phyloP scores from a whole-genome alignment of 2,888 invertebrate genomes.

The Rhingia campestris region DNA sequence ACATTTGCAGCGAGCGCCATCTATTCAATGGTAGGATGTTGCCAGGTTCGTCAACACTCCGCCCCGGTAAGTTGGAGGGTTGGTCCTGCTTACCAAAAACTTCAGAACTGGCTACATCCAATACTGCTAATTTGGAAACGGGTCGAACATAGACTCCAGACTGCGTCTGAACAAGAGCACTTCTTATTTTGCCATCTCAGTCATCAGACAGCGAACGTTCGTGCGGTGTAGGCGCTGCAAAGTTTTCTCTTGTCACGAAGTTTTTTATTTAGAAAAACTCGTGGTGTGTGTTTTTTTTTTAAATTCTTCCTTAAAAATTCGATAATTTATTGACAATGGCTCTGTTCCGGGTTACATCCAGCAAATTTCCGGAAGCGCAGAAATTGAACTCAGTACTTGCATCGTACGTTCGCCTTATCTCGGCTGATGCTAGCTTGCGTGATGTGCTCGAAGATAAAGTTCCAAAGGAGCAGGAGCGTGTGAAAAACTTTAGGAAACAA shows the following conservation, averaged over 20 bases:
- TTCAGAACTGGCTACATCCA: too few species aligned
- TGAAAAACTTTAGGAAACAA: conserved; percentile 95
- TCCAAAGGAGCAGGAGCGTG: conserved; percentile 95
- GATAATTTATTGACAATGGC: conserved; percentile 83
- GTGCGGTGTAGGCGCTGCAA: conserved; percentile 52
- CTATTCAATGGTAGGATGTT: too few species aligned
- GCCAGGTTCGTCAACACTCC: too few species aligned
- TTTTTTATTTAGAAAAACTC: conserved; percentile 42
- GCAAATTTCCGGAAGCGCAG: conserved; percentile 86
- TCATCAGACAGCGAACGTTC: conserved; percentile 37
- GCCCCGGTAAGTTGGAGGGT: too few species aligned
- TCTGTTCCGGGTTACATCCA: conserved; percentile 87
- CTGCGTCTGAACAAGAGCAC: too few species aligned
- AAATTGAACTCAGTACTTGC: conserved; percentile 79
- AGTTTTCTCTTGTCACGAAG: conserved; percentile 33
- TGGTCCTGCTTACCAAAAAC: too few species aligned
- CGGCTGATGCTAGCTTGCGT: conserved; percentile 92
- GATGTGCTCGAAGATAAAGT: conserved; percentile 94
- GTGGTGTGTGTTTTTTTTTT: conserved; percentile 51
- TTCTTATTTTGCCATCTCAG: too few species aligned
- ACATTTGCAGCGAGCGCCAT: too few species aligned
- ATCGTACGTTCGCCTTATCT: conserved; percentile 86
- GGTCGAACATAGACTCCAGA: too few species aligned
- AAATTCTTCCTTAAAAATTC: conserved; percentile 11
- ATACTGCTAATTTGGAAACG: too few species aligned